These are phyloP conservation scores for Drosophila nikananu DNA, from an alignment of 1,140 invertebrate genomes.

Conservation along the genomic window DNA sequence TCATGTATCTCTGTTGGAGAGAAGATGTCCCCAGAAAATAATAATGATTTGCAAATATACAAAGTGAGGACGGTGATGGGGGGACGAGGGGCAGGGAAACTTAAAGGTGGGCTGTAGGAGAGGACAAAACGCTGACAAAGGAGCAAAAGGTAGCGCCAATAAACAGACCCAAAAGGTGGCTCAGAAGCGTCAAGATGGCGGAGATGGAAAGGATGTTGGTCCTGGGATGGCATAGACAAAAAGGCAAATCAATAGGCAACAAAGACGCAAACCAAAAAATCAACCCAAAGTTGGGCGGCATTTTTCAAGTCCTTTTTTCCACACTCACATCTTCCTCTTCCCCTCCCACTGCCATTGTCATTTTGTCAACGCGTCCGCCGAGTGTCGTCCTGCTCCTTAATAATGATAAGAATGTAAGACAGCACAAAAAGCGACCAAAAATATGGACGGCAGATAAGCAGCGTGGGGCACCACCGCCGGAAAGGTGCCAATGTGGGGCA, in stretches of 20 bases:
- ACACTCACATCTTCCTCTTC: slow-evolving; percentile 15
- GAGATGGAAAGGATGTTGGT: slow-evolving; percentile 32
- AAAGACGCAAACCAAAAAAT: slow-evolving; percentile 33
- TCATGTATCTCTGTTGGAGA: slow-evolving; percentile 55
- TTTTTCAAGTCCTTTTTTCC: slow-evolving; percentile 49
- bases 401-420: slow-evolving; percentile 80
- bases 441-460: slow-evolving; percentile 69
- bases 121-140: slow-evolving; percentile 56
- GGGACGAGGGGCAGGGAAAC: slow-evolving; percentile 4
- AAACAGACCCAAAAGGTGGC: slow-evolving; percentile 75
- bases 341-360: slow-evolving; percentile 55
- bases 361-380: slow-evolving; percentile 77
- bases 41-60: slow-evolving; percentile 83
- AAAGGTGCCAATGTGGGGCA: slow-evolving; percentile 75
- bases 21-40: slow-evolving; percentile 73
- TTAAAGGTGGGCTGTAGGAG: slow-evolving; percentile 35
- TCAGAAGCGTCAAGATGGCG: slow-evolving; percentile 26
- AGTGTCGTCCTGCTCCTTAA: slow-evolving; percentile 71
- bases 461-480: slow-evolving; percentile 37
- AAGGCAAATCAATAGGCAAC: slow-evolving; percentile 74
- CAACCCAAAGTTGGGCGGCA: slow-evolving; percentile 47
- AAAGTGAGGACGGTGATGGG: slow-evolving; percentile 16
- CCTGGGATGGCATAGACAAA: slow-evolving; percentile 32
- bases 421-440: slow-evolving; percentile 75
- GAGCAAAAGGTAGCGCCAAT: slow-evolving; percentile 72